Evolutionary conservation across 2,113 vertebrate species (phyloP).

Genomic region (Paracanthobrama guichenoti): DNA sequence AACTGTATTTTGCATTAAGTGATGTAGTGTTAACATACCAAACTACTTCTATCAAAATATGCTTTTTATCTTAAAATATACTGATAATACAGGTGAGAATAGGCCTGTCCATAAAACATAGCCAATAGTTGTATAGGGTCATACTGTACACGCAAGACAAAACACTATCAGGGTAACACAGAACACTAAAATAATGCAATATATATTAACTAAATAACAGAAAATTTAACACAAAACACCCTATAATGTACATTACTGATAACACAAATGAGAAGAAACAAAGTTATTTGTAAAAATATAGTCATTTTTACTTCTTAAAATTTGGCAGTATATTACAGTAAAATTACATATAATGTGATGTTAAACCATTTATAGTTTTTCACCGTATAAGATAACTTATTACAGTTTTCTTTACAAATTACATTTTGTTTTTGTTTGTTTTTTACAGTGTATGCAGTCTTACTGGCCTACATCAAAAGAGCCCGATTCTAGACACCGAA

Average conservation of each 20-base stretch:
- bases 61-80: background rate
- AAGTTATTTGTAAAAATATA: too few species aligned
- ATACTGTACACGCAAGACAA: too few species aligned
- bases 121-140: too few species aligned
- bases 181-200: background rate
- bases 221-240: background rate
- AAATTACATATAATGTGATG: background rate
- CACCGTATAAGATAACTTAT: background rate
- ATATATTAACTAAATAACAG: background rate
- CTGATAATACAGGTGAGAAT: background rate
- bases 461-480: background rate
- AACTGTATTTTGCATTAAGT: too few species aligned
- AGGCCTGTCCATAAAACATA: background rate
- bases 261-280: too few species aligned
- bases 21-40: background rate
- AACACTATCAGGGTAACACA: background rate
- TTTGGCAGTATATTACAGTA: background rate
- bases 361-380: background rate
- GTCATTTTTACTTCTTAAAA: too few species aligned
- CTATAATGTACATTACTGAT: too few species aligned
- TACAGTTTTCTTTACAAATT: background rate
- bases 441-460: background rate
- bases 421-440: too few species aligned
- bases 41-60: background rate
- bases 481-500: background rate